Percentiles rank a stretch among this genome's conserved stretches.
Evolutionary conservation across 2,888 invertebrate genomes (phyloP).

Genomic region (Neoascia interrupta): DNA sequence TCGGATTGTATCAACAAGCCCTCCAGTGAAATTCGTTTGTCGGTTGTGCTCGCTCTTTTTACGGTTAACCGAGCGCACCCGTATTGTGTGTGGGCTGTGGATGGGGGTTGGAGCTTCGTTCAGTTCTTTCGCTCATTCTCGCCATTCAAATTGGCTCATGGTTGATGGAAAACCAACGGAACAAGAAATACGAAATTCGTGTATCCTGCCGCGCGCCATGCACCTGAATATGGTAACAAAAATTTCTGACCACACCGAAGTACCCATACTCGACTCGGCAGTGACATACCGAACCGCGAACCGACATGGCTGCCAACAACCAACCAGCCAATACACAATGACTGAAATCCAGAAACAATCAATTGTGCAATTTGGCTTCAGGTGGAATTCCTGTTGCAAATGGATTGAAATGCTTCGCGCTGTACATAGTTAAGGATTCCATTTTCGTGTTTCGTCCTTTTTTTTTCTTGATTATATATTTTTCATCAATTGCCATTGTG

Average conservation of each 20-base stretch:
- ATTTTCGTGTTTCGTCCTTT: constrained; percentile 8
- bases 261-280: background rate
- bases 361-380: constrained; percentile 55
- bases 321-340: constrained; percentile 35
- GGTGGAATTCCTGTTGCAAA: constrained; percentile 39
- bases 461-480: background rate
- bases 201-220: background rate
- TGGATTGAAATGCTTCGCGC: constrained; percentile 22
- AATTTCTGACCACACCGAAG: constrained; percentile 14
- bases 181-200: background rate
- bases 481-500: constrained; percentile 4
- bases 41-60: background rate
- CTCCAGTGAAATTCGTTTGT: constrained; percentile 12
- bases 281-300: background rate
- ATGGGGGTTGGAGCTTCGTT: no score
- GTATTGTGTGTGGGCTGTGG: no score
- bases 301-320: no score
- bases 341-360: constrained; percentile 49
- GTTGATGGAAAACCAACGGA: constrained; percentile 45
- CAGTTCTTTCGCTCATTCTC: constrained; percentile 1
- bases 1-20: constrained; percentile 44
- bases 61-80: background rate
- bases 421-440: no score
- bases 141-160: constrained; percentile 33
- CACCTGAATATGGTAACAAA: constrained; percentile 13